These are phyloP conservation scores for Phoenoteleia sp. DNA, from an alignment of 2,888 invertebrate genomes.

Conservation along the genomic window DNA sequence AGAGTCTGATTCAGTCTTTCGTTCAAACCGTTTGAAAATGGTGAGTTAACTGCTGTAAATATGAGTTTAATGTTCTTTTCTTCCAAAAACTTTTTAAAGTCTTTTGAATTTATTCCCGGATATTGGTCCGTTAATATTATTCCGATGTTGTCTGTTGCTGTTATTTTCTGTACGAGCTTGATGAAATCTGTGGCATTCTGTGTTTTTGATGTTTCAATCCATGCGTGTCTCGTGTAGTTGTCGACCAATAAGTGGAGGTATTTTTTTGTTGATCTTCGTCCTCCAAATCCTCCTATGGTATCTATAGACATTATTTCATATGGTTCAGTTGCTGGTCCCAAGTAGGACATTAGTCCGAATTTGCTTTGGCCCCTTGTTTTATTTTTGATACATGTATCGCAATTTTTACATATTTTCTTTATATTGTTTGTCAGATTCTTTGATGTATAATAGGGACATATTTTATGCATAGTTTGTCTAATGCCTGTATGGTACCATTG, in stretches of 20 bases:
- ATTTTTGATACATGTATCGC: conserved; percentile 70
- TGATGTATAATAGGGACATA: no score
- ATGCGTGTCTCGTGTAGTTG: conserved; percentile 18
- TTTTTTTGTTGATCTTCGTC: conserved; percentile 17
- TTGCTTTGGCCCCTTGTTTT: conserved; percentile 65
- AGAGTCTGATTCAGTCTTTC: not conserved
- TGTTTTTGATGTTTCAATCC: conserved; percentile 8
- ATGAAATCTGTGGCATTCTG: conserved; percentile 18
- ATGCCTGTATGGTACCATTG: no score
- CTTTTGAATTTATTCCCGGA: conserved; percentile 10
- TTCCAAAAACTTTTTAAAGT: conserved; percentile 12
- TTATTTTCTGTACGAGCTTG: not conserved
- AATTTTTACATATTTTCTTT: no score
- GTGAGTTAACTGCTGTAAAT: not conserved
- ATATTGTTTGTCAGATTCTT: no score
- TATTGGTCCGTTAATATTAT: conserved; percentile 21
- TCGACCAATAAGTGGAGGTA: conserved; percentile 18
- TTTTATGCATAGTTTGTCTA: no score
- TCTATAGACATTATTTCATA: conserved; percentile 74
- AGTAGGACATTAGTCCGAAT: conserved; percentile 70
- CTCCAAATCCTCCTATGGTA: conserved; percentile 72
- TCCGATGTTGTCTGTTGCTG: not conserved
- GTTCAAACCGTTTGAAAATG: conserved; percentile 8
- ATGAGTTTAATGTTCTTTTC: not conserved
- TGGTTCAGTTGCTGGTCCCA: conserved; percentile 66